Percentiles rank a stretch among this genome's conserved stretches.
phyloP scores from a whole-genome alignment of 1,140 invertebrate species.

The Semibalanus balanoides region DNA sequence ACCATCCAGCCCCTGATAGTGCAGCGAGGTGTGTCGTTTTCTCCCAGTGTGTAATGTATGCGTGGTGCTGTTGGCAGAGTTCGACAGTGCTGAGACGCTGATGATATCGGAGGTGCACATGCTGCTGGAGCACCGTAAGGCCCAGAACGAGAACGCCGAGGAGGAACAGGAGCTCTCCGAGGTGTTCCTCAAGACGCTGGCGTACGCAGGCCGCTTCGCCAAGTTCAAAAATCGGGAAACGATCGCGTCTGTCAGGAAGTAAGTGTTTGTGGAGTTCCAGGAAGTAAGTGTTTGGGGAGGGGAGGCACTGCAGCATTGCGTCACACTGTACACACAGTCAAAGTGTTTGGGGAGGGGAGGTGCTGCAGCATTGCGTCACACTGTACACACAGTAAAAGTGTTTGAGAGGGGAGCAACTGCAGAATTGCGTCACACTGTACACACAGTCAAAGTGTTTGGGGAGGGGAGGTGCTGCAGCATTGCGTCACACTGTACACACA shows the following conservation, averaged over 20 bases:
- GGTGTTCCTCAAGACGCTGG: slow-evolving; percentile 95
- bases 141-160: slow-evolving; percentile 93
- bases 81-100: slow-evolving; percentile 95
- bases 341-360: no score
- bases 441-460: no score
- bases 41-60: no score
- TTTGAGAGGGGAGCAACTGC: no score
- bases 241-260: slow-evolving; percentile 80
- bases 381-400: not conserved
- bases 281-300: slow-evolving; percentile 1
- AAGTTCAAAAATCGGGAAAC: slow-evolving; percentile 98
- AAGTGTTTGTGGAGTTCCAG: slow-evolving; percentile 6
- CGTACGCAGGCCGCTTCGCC: slow-evolving; percentile 87
- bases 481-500: no score
- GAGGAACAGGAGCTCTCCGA: slow-evolving; percentile 97
- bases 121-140: slow-evolving; percentile 90
- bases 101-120: slow-evolving; percentile 97
- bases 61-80: slow-evolving; percentile 52
- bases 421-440: no score
- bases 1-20: no score
- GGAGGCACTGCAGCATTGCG: no score
- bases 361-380: slow-evolving; percentile 6
- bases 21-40: no score
- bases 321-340: no score
- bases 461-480: no score